Percentiles rank a stretch among this genome's conserved stretches.
These are phyloP conservation scores for Tinamus major DNA, from an alignment of 2,797 vertebrate species.

Conservation along the genomic window DNA sequence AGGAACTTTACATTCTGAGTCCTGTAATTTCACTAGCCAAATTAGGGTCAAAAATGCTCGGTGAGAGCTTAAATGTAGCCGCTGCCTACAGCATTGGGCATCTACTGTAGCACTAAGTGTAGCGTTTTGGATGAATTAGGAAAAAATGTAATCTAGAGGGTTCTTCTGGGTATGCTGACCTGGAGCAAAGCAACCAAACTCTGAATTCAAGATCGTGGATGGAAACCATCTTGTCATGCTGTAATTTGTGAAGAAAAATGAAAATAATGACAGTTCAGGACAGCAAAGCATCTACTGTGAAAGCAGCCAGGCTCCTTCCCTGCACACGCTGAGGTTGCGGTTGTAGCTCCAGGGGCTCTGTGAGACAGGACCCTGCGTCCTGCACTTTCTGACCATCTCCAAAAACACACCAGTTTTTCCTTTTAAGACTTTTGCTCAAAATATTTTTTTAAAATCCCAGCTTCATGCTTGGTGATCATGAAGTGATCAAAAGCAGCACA, in stretches of 20 bases:
- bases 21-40: constrained; percentile 34
- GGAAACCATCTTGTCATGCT: background rate
- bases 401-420: constrained; percentile 27
- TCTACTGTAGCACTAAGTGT: background rate
- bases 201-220: rapidly evolving
- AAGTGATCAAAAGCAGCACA: background rate
- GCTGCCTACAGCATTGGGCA: background rate
- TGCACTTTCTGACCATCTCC: background rate
- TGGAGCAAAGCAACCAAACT: constrained; percentile 8
- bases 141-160: background rate
- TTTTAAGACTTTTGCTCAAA: constrained; percentile 47
- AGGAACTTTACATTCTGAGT: constrained; percentile 12
- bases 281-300: background rate
- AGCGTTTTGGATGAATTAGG: background rate
- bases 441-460: background rate
- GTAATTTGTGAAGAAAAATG: background rate
- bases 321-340: background rate
- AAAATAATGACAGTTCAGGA: background rate
- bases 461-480: constrained; percentile 9
- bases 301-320: constrained; percentile 8
- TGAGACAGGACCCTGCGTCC: background rate
- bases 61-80: constrained; percentile 4
- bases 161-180: background rate
- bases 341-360: background rate
- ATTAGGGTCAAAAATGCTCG: constrained; percentile 42